Percentiles rank a stretch among this genome's conserved stretches.
These are phyloP conservation scores for Caenorhabditis sulstoni DNA, from an alignment of 2,888 invertebrate species.

Conservation along the genomic window DNA sequence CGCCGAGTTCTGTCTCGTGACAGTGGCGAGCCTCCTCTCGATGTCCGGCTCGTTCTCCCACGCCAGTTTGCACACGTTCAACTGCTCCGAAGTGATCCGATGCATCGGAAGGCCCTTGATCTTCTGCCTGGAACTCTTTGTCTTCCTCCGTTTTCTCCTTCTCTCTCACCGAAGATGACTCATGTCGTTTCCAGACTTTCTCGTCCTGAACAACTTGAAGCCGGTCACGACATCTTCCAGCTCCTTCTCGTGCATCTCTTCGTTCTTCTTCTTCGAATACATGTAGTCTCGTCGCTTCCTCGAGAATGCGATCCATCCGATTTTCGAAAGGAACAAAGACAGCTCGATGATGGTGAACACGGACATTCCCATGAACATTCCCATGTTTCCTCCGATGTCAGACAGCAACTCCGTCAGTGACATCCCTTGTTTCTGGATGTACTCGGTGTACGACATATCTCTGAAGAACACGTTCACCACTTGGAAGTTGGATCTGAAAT, in stretches of 20 bases:
- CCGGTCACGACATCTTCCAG: constrained; percentile 64
- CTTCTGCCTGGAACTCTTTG: constrained; percentile 26
- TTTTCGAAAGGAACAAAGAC: constrained; percentile 72
- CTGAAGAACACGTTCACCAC: constrained; percentile 76
- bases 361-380: constrained; percentile 77
- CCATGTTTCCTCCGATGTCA: constrained; percentile 78
- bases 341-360: constrained; percentile 74
- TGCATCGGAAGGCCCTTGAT: constrained; percentile 50
- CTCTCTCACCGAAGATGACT: constrained; percentile 37
- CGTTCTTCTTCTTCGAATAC: constrained; percentile 60
- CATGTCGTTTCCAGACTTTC: constrained; percentile 61
- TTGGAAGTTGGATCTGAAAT: constrained; percentile 71
- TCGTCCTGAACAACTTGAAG: constrained; percentile 59
- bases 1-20: constrained; percentile 54
- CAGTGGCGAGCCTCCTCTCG: constrained; percentile 42
- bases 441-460: constrained; percentile 78
- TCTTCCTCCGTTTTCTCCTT: neutral
- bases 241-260: constrained; percentile 61
- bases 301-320: constrained; percentile 72
- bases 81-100: constrained; percentile 52
- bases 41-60: constrained; percentile 57
- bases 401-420: constrained; percentile 70
- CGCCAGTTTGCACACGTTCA: constrained; percentile 51
- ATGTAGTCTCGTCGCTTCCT: constrained; percentile 62
- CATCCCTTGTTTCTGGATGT: constrained; percentile 73